Evolutionary conservation across 2,797 vertebrate species (phyloP).

Genomic region (Poecilia gillii): DNA sequence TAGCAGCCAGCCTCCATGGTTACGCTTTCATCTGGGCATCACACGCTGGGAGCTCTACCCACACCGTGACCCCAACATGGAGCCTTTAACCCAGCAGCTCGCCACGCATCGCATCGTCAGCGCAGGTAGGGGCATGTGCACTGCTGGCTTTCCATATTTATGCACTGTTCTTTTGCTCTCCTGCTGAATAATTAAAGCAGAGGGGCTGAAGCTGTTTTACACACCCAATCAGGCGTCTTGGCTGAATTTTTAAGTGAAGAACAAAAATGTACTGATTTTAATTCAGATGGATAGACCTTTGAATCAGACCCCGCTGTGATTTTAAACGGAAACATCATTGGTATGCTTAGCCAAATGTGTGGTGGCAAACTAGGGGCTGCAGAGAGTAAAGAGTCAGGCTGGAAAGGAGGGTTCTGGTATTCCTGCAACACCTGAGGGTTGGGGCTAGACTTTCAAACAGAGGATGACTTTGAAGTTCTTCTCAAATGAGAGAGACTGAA

Average conservation of each 20-base stretch:
- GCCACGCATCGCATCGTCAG: conserved; percentile 76
- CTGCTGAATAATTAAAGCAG: neutral
- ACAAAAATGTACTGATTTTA: neutral
- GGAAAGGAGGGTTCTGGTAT: conserved; percentile 17
- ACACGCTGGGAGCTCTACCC: conserved; percentile 84
- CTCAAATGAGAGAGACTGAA: conserved; percentile 37
- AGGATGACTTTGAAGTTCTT: conserved; percentile 40
- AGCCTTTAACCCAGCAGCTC: conserved; percentile 72
- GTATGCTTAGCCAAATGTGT: neutral
- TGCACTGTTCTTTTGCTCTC: neutral
- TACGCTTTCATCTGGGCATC: conserved; percentile 84
- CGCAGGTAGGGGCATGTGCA: conserved; percentile 65
- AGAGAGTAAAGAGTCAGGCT: neutral
- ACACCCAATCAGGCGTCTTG: neutral
- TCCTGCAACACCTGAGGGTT: conserved; percentile 34
- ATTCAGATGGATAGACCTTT: neutral
- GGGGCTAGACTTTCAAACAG: conserved; percentile 39
- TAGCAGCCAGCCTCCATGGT: conserved; percentile 78
- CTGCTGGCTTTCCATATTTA: neutral
- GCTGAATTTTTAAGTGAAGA: conserved; percentile 9
- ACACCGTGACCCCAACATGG: conserved; percentile 77
- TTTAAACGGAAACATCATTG: neutral
- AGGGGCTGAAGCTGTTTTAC: neutral
- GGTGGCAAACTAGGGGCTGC: neutral
- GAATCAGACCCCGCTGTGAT: neutral